Evolutionary conservation across 2,113 vertebrate species (phyloP).

Genomic region (Camelus bactrianus): DNA sequence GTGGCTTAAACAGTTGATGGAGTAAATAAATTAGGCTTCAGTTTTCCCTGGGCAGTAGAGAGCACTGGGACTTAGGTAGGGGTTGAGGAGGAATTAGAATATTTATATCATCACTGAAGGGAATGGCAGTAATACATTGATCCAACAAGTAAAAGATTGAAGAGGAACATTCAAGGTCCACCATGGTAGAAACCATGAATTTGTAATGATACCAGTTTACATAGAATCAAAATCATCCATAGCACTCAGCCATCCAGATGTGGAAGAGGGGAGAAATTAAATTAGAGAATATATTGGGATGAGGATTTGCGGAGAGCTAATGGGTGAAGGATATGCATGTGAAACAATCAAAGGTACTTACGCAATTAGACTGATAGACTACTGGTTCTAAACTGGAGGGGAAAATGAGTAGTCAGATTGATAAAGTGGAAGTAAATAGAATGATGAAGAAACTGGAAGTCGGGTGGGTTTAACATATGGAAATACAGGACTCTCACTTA

Average conservation of each 20-base stretch:
- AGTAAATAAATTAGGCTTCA: not conserved
- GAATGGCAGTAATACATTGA: not conserved
- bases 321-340: not conserved
- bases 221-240: not conserved
- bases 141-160: not conserved
- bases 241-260: not conserved
- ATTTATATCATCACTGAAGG: not conserved
- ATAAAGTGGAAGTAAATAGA: not conserved
- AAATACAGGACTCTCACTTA: too few species aligned
- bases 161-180: not conserved
- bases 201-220: not conserved
- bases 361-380: not conserved
- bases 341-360: not conserved
- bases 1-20: not conserved
- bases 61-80: not conserved
- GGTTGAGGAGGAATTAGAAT: not conserved
- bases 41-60: not conserved
- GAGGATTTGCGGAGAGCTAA: not conserved
- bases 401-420: not conserved
- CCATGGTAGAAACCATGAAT: not conserved
- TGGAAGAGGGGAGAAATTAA: not conserved
- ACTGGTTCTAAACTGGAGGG: not conserved
- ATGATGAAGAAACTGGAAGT: not conserved
- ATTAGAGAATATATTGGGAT: not conserved
- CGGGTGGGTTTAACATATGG: not conserved